Evolutionary conservation across 2,888 invertebrate species (phyloP).

Genomic region (Phengaris arion): DNA sequence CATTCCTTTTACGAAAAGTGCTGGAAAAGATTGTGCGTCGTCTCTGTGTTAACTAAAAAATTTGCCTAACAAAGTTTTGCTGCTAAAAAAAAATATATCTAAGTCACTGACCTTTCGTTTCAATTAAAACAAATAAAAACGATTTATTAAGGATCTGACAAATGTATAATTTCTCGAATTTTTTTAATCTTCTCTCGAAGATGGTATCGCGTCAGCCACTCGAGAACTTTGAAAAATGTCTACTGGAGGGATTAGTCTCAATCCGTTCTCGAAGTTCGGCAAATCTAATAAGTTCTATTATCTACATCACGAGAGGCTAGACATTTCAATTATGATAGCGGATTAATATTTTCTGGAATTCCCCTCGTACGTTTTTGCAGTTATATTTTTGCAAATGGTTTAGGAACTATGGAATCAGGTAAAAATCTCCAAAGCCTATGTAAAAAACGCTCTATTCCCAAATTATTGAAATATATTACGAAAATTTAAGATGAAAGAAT

Average conservation of each 20-base stretch:
- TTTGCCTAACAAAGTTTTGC: no score
- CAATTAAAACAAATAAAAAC: not conserved
- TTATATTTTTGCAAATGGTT: not conserved
- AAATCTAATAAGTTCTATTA: slow-evolving; percentile 68
- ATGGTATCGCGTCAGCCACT: slow-evolving; percentile 56
- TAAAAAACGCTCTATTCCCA: not conserved
- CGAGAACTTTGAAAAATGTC: slow-evolving; percentile 60
- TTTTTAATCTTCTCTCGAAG: slow-evolving; percentile 54
- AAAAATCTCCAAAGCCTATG: not conserved
- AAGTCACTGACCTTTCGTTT: not conserved
- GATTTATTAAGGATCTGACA: slow-evolving; percentile 4
- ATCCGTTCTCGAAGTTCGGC: slow-evolving; percentile 67
- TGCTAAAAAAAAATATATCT: not conserved
- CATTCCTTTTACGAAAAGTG: no score
- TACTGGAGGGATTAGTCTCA: slow-evolving; percentile 63
- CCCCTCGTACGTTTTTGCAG: not conserved
- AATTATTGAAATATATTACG: no score
- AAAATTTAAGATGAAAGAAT: not conserved
- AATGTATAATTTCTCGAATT: slow-evolving; percentile 46
- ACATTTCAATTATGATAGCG: slow-evolving; percentile 62
- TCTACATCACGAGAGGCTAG: slow-evolving; percentile 56
- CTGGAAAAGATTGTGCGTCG: no score
- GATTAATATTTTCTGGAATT: slow-evolving; percentile 41
- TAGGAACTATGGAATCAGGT: not conserved
- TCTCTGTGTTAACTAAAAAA: no score